phyloP scores from a whole-genome alignment of 1,140 invertebrate species.

The Bombus balteatus region DNA sequence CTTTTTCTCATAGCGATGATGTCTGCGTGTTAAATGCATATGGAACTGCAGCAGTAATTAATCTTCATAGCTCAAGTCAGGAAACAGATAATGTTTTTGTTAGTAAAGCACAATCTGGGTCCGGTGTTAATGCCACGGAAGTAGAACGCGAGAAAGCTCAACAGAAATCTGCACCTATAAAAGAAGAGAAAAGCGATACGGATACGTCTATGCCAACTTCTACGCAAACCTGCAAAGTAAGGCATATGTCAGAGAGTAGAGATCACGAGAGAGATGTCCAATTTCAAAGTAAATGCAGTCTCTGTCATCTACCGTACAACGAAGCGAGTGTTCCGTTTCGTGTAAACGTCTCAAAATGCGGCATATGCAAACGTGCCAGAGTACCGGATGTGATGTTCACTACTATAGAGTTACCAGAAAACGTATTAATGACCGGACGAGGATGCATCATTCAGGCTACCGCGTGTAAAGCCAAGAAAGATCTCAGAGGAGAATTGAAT shows the following conservation, averaged over 20 bases:
- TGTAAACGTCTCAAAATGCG: slow-evolving; percentile 84
- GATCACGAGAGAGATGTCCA: slow-evolving; percentile 71
- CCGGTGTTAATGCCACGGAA: slow-evolving; percentile 69
- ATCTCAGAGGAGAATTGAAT: slow-evolving; percentile 92
- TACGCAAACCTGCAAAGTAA: slow-evolving; percentile 49
- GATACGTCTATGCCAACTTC: slow-evolving; percentile 36
- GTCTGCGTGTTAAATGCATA: slow-evolving; percentile 96
- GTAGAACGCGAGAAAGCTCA: slow-evolving; percentile 72
- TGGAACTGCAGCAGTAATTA: slow-evolving; percentile 95
- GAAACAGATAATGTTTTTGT: slow-evolving; percentile 71
- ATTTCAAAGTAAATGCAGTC: slow-evolving; percentile 69
- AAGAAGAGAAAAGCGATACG: slow-evolving; percentile 72
- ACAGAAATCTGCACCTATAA: slow-evolving; percentile 54
- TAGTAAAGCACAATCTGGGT: slow-evolving; percentile 68
- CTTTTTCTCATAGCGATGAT: slow-evolving; percentile 89
- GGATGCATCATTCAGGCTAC: slow-evolving; percentile 91
- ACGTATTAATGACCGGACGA: slow-evolving; percentile 87
- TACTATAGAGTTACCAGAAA: slow-evolving; percentile 92
- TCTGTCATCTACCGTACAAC: slow-evolving; percentile 93
- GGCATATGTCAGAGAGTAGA: slow-evolving; percentile 77
- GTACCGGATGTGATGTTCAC: slow-evolving; percentile 96
- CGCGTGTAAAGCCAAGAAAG: slow-evolving; percentile 90
- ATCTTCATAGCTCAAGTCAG: slow-evolving; percentile 82
- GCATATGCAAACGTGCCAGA: slow-evolving; percentile 86
- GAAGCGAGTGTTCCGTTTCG: slow-evolving; percentile 88